Evolutionary conservation across 2,797 vertebrate species (phyloP), one percentile per base, ranked within the genome.

Genomic region (Petrocephalus schoutedeni): DNA sequence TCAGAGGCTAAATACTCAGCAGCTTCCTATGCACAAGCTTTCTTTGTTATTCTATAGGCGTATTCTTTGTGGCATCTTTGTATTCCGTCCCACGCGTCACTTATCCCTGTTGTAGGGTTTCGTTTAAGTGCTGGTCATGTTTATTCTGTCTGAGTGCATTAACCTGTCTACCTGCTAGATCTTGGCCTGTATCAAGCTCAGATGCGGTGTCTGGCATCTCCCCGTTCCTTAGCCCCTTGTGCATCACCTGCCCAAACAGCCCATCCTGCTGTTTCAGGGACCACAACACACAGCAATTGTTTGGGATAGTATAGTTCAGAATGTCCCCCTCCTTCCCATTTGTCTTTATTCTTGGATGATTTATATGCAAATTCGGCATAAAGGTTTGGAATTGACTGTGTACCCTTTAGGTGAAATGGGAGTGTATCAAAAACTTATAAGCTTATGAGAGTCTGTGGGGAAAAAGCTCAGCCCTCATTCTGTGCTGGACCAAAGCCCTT

Each of bases 351-450:
- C 28, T 36, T 80, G 12, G 14, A 80, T 41, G 88, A 86, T 83
- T 82, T 53, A 89, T 89, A 89, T 87, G 88, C 88, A 87, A 89
- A 89, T 89, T 51, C 19, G 19, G 36, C 8, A 83, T 77, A 86
- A 74, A 88, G 67, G 32, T 80, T 88, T 56, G 7, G 51, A 89
- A 87, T 86, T 16, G 21, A 83, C 67, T 61, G 71, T 89, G 85
- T 87, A 87, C 87, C 88, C 59, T 87, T 84, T 87, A 87, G 87
- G 51, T 56, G 49, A 87, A 57, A 85, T 85, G 51, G 77, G 54
- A 41, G 82, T 56, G 28, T 84, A 86, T 71, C 14, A 64, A 58
- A 32, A 67, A 57, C 32, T 57, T 87, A 87, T 89, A 74, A 77
- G 64, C 80, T 49, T 7, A 87, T 54, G 87, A 85, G 28, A 87